phyloP scores from a whole-genome alignment of 2,888 invertebrate species.

The Eilema caniola region DNA sequence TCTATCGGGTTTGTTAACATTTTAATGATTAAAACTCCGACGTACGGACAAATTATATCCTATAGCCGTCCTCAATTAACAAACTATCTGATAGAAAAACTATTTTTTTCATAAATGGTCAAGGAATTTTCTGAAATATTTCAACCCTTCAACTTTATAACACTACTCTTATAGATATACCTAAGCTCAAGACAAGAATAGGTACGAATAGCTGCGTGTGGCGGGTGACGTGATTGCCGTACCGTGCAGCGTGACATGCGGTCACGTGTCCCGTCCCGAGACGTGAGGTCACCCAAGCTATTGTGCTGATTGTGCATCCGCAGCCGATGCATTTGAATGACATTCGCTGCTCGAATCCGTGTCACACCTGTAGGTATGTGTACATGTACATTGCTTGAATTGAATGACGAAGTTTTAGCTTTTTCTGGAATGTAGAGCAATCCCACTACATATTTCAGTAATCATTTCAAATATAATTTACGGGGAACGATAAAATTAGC shows the following conservation, averaged over 20 bases:
- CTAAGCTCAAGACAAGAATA: not conserved
- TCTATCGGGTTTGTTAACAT: too few relatives aligned
- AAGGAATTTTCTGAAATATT: too few relatives aligned
- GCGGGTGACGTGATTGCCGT: constrained; percentile 20
- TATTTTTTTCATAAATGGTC: too few relatives aligned
- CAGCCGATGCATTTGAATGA: constrained; percentile 29
- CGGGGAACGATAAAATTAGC: too few relatives aligned
- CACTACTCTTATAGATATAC: not conserved
- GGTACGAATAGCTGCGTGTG: not conserved
- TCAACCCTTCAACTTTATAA: not conserved
- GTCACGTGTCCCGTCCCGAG: constrained; percentile 27
- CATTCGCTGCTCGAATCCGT: constrained; percentile 28
- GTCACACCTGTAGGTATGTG: constrained; percentile 1
- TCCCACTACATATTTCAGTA: not conserved
- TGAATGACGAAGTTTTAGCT: not conserved
- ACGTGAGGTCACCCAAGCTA: constrained; percentile 36
- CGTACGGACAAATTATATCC: too few relatives aligned
- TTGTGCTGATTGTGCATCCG: constrained; percentile 31
- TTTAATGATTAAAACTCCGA: too few relatives aligned
- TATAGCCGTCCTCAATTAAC: too few relatives aligned
- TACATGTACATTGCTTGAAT: not conserved
- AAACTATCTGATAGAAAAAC: too few relatives aligned
- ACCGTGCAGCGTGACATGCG: constrained; percentile 20
- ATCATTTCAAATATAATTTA: too few relatives aligned
- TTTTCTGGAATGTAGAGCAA: not conserved